Evolutionary conservation across 2,797 vertebrate species (phyloP), one percentile per base, ranked within the genome.

Genomic region (Neosilurus hyrtlii): DNA sequence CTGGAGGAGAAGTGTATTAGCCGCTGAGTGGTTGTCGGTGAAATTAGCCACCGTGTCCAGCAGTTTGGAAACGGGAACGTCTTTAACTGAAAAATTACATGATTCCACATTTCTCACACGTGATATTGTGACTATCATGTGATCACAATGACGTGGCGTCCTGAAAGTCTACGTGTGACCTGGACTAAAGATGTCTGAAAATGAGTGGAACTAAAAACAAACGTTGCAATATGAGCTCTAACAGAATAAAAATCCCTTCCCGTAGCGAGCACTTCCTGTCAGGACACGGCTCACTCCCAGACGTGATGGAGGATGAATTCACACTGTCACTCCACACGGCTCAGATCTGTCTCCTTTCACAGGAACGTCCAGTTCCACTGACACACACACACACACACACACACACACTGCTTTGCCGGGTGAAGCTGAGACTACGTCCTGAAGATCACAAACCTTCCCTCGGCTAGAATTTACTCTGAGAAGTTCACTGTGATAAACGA

Each of bases 331-430:
- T 51, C 7, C 37, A 70, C 37, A 49, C 1, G 20, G 22, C 14
- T 16, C 11, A 72, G 49, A 43, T 72, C 43, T 6, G 2, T 3
- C 20, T 51, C 43, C 20, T 70, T 68, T 52, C 70, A 52, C 70
- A 72, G 70, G 70, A 72, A 72, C 70, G 49, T 20, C 51, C 67
- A 70, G 49, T 72, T 15, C 51, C 68, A 51, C 35, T 49, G 18
- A 49, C 30, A 20, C 62, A 1, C n/a, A 12, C 63, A 66, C 26
- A 66, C 63, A 66, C 63, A 35, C 63, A 67, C 65, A 67, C 65
- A 67, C 68, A 71, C 68, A 71, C 37, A 7, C 22, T 11, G 22
- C 22, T 62, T 14, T 4, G 14, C 5, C 8, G 62, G 26, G 62
- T 26, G 62, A 65, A 65, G 62, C 62, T 35, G 14, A 35, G 26